These are phyloP conservation scores for Nomada flava DNA, from an alignment of 2,888 invertebrate genomes.

Conservation along the genomic window DNA sequence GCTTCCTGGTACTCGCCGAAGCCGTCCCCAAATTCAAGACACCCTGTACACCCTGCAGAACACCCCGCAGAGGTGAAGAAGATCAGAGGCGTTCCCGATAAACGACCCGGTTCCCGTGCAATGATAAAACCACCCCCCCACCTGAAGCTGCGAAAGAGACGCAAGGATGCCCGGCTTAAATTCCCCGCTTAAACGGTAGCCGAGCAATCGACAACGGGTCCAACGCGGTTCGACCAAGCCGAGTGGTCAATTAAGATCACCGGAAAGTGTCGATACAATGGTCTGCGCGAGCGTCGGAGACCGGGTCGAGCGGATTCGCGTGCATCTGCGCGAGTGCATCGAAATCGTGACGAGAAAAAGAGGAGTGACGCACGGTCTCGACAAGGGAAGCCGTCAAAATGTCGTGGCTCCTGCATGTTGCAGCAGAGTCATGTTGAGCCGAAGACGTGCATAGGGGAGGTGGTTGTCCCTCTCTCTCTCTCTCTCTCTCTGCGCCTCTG, in stretches of 20 bases:
- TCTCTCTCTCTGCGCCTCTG: constrained; percentile 13
- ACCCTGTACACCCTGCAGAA: no score
- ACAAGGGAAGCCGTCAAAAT: constrained; percentile 74
- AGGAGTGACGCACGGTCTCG: constrained; percentile 61
- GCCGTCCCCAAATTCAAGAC: no score
- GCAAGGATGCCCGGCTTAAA: constrained; percentile 47
- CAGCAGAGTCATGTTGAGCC: constrained; percentile 57
- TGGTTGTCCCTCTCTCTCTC: constrained; percentile 31
- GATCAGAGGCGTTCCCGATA: background rate
- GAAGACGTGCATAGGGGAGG: constrained; percentile 56
- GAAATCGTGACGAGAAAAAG: constrained; percentile 51
- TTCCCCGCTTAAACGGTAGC: constrained; percentile 43
- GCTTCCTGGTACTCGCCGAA: no score
- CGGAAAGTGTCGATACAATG: constrained; percentile 65
- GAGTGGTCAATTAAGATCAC: constrained; percentile 74
- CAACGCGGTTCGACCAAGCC: constrained; percentile 59
- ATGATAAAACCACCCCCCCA: constrained; percentile 21
- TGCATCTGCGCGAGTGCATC: constrained; percentile 70
- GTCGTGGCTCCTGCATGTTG: constrained; percentile 66
- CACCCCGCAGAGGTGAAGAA: no score
- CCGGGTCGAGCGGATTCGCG: constrained; percentile 61
- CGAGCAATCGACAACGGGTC: constrained; percentile 62
- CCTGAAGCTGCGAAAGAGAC: constrained; percentile 20
- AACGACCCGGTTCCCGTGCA: constrained; percentile 25
- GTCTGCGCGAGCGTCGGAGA: constrained; percentile 64